Percentiles rank a stretch among this genome's conserved stretches.
Conservation (phyloP, 2,797 vertebrate genomes). For the Sphenopsis melanotis region DNA sequence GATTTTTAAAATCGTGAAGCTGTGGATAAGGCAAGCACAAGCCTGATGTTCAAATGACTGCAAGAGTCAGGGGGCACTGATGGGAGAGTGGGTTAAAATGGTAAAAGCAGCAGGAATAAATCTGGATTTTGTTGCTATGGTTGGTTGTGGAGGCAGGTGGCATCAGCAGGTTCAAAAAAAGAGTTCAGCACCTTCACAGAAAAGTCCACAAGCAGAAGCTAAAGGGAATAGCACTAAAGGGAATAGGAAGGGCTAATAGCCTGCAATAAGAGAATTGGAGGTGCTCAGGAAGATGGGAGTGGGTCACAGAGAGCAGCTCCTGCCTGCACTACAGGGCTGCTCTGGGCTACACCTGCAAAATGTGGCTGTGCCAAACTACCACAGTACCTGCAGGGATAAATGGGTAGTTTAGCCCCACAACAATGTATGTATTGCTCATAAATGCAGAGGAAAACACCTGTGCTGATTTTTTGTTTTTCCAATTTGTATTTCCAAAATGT, state of each 20-base stretch:
- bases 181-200: background rate
- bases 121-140: background rate
- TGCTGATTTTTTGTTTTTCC: background rate
- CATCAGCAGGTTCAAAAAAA: background rate
- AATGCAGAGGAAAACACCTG: background rate
- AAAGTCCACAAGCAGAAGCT: background rate
- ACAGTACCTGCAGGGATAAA: background rate
- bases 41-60: background rate
- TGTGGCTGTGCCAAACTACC: background rate
- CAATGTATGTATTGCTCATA: background rate
- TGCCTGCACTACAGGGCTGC: background rate
- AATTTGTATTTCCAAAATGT: background rate
- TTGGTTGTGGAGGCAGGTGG: background rate
- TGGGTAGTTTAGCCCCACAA: background rate
- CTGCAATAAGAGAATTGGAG: background rate
- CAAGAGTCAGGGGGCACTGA: background rate
- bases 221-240: background rate
- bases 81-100: background rate
- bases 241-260: background rate
- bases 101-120: background rate
- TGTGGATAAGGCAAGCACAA: background rate
- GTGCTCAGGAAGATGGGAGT: background rate
- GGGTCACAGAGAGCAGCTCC: background rate
- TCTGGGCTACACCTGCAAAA: accelerated
- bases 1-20: background rate